These are phyloP conservation scores for Pimpla rufipes DNA, from an alignment of 2,888 invertebrate species.

Conservation along the genomic window DNA sequence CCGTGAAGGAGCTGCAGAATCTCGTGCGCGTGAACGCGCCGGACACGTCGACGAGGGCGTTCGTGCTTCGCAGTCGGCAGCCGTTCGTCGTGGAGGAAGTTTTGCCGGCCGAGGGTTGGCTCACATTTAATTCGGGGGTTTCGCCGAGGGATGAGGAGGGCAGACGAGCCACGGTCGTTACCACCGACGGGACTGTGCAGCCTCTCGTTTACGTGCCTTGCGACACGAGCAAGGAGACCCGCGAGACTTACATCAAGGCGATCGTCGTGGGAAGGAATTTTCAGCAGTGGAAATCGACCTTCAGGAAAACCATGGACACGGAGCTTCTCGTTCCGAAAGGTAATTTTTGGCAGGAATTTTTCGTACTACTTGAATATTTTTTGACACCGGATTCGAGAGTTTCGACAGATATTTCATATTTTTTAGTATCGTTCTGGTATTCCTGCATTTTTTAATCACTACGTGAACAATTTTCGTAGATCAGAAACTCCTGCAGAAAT, in stretches of 20 bases:
- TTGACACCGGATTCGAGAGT: too few species aligned
- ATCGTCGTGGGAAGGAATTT: conserved; percentile 88
- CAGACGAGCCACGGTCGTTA: conserved; percentile 64
- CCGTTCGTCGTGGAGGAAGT: conserved; percentile 81
- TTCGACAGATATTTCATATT: neutral
- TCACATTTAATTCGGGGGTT: conserved; percentile 64
- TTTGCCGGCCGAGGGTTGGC: conserved; percentile 59
- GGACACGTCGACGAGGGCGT: conserved; percentile 85
- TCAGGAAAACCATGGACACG: conserved; percentile 75
- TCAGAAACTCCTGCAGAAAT: conserved; percentile 86
- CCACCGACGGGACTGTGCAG: conserved; percentile 66
- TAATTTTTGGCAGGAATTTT: conserved; percentile 67
- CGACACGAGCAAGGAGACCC: conserved; percentile 81
- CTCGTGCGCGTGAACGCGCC: conserved; percentile 85
- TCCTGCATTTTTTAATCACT: neutral
- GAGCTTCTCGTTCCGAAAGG: conserved; percentile 83
- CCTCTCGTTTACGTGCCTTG: conserved; percentile 83
- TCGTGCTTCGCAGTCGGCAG: conserved; percentile 84
- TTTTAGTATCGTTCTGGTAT: too few species aligned
- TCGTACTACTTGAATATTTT: too few species aligned
- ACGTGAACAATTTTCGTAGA: conserved; percentile 80
- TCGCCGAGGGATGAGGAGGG: conserved; percentile 66
- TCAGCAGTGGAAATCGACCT: conserved; percentile 88
- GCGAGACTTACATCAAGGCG: conserved; percentile 85
- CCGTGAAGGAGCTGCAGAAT: conserved; percentile 86